These are phyloP conservation scores for Tenualosa ilisha DNA, from an alignment of 2,797 vertebrate species.

Conservation along the genomic window DNA sequence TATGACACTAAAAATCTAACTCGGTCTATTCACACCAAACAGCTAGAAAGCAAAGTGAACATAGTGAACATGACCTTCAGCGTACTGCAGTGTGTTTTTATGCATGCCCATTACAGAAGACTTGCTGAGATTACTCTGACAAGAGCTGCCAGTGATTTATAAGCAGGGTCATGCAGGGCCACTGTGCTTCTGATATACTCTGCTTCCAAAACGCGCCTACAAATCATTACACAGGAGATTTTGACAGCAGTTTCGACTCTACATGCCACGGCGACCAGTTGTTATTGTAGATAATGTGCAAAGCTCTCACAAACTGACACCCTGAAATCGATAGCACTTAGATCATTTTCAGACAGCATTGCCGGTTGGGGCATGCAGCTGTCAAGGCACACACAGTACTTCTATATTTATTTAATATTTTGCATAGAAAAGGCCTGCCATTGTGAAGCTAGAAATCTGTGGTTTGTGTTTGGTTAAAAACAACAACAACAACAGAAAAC, in stretches of 20 bases:
- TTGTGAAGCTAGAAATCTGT: background rate
- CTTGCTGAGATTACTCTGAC: background rate
- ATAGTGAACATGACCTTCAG: background rate
- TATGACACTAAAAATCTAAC: too few relatives aligned
- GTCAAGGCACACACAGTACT: constrained; percentile 29
- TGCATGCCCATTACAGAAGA: background rate
- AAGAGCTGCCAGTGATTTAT: background rate
- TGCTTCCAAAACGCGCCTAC: background rate
- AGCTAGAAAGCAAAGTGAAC: background rate
- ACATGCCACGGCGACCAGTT: constrained; percentile 46
- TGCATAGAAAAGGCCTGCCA: background rate
- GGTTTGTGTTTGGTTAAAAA: background rate
- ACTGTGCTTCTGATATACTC: background rate
- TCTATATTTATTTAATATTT: constrained; percentile 33
- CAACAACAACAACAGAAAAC: background rate
- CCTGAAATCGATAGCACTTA: constrained; percentile 49
- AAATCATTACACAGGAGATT: background rate
- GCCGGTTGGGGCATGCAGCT: constrained; percentile 57
- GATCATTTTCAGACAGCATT: constrained; percentile 51
- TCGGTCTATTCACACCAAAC: background rate
- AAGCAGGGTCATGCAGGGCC: background rate
- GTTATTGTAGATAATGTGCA: constrained; percentile 58
- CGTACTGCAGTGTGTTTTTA: background rate
- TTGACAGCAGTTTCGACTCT: background rate
- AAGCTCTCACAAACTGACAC: constrained; percentile 58